phyloP scores from a whole-genome alignment of 2,888 invertebrate species.

The Callimorpha dominula region DNA sequence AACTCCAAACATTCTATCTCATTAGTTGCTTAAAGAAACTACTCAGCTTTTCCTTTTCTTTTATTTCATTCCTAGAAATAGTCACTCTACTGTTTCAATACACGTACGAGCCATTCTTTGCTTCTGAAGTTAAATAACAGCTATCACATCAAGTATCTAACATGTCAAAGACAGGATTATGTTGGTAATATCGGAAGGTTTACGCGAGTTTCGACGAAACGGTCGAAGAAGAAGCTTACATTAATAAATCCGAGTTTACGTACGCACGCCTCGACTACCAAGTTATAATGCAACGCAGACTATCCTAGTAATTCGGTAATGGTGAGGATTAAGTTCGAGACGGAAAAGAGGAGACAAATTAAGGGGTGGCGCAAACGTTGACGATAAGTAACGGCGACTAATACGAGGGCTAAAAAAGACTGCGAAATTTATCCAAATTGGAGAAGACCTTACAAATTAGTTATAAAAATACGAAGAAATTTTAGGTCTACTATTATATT shows the following conservation, averaged over 20 bases:
- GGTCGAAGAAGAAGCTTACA: constrained; percentile 44
- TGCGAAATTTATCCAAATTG: background rate
- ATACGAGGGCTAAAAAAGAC: too few species aligned
- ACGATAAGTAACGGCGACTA: background rate
- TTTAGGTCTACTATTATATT: too few species aligned
- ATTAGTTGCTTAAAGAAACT: background rate
- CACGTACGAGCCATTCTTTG: constrained; percentile 4
- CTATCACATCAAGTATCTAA: background rate
- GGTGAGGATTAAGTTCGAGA: constrained; percentile 19
- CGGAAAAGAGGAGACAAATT: constrained; percentile 14
- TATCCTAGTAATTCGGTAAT: constrained; percentile 56
- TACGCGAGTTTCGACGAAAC: constrained; percentile 10
- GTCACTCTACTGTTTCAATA: background rate
- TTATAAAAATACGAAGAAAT: too few species aligned
- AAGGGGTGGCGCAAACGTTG: background rate
- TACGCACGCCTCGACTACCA: constrained; percentile 58
- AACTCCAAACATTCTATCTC: background rate
- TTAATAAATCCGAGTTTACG: constrained; percentile 56
- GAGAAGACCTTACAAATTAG: too few species aligned
- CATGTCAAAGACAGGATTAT: constrained; percentile 20
- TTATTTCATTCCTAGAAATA: too few species aligned
- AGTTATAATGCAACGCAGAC: constrained; percentile 65
- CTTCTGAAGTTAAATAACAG: background rate
- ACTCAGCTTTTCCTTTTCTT: too few species aligned
- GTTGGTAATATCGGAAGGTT: constrained; percentile 24